phyloP scores from a whole-genome alignment of 2,113 vertebrate species.

The Chroicocephalus ridibundus region DNA sequence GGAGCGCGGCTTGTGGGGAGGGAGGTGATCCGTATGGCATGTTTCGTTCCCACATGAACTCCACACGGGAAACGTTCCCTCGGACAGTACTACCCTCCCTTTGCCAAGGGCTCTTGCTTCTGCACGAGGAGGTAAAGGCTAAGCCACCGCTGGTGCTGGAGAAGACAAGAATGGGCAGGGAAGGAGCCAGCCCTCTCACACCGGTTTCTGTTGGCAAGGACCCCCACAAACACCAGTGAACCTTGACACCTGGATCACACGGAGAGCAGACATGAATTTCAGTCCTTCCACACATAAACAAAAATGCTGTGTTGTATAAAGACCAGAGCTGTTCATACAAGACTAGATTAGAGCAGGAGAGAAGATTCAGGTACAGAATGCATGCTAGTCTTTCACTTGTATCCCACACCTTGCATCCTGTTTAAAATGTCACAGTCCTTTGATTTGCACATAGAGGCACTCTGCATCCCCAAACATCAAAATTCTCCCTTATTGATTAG shows the following conservation, averaged over 20 bases:
- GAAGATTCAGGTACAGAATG: not conserved
- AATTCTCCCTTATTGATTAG: not conserved
- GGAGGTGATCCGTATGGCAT: not conserved
- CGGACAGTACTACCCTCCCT: not conserved
- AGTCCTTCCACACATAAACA: not conserved
- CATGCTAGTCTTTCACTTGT: rapidly evolving
- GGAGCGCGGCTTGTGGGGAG: not conserved
- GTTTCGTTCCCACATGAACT: not conserved
- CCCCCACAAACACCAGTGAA: not conserved
- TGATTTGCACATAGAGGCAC: not conserved
- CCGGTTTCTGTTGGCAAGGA: not conserved
- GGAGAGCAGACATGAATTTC: not conserved
- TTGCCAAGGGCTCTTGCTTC: not conserved
- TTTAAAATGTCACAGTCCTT: not conserved
- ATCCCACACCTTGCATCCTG: not conserved
- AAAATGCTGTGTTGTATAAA: not conserved
- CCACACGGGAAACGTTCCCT: not conserved
- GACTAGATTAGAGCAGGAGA: not conserved
- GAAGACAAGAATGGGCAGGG: not conserved
- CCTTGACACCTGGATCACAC: not conserved
- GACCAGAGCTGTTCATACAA: not conserved
- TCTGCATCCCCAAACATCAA: not conserved
- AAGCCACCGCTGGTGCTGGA: not conserved
- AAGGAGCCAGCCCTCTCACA: not conserved
- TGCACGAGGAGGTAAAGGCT: not conserved